phyloP scores from a whole-genome alignment of 2,888 invertebrate species.

The Leucophenga maculata region DNA sequence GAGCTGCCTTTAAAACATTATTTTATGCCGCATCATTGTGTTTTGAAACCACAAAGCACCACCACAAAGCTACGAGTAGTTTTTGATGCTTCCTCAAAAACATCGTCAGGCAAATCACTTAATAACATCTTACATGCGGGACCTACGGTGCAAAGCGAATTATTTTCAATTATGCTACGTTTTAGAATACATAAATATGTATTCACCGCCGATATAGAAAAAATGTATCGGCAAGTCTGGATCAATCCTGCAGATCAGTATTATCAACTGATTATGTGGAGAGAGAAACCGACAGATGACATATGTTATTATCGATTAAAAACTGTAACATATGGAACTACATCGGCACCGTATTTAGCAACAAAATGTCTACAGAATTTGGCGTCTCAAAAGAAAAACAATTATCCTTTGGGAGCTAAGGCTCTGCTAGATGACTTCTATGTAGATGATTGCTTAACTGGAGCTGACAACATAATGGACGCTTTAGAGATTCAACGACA shows the following conservation, averaged over 20 bases:
- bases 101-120: conserved; percentile 12
- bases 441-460: conserved; percentile 32
- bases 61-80: conserved; percentile 15
- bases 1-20: not conserved
- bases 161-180: conserved; percentile 11
- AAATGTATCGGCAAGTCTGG: conserved; percentile 25
- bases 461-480: conserved; percentile 12
- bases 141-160: conserved; percentile 9
- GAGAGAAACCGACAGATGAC: not conserved
- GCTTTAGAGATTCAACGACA: not conserved
- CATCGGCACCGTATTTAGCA: not conserved
- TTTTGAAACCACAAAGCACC: conserved; percentile 20
- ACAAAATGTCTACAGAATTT: not conserved
- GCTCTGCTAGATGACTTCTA: conserved; percentile 22
- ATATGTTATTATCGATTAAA: conserved; percentile 8
- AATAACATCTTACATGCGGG: not conserved
- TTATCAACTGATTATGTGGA: conserved; percentile 4
- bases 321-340: conserved; percentile 4
- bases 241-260: conserved; percentile 10
- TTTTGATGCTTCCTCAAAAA: conserved; percentile 15
- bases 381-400: not conserved
- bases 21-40: conserved; percentile 22
- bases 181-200: conserved; percentile 13
- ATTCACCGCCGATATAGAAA: not conserved
- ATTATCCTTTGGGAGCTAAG: not conserved